Base-by-base conservation (phyloP, 2,888 invertebrate species). In the Mystacides longicornis region DNA sequence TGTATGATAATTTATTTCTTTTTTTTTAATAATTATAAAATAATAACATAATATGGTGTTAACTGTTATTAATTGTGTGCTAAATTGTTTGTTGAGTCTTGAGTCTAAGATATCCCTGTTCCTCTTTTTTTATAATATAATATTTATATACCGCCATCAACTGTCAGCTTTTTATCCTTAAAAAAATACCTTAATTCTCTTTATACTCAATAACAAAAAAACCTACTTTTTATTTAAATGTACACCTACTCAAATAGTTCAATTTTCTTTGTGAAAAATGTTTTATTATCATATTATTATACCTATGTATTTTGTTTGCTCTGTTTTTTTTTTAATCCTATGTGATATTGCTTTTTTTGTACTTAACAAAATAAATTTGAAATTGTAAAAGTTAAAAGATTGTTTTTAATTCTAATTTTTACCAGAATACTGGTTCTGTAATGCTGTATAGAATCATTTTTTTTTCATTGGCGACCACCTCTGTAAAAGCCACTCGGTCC, bases 321-420 rank as follows among this genome's bases (percentile, higher is more conserved):
- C 57, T 57, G 57, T 61, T 61, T 57, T n/a, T n/a, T n/a, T n/a
- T n/a, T n/a, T 51, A 55, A 59, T 61, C 53, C 51, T 57, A 55
- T 61, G 61, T 59, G 61, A 61, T 61, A 61, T 60, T 52, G 61
- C 59, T 59, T n/a, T n/a, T n/a, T n/a, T 57, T 57, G 59, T 59
- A 61, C 57, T 58, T 57, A 60, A 58, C 55, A 57, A 51, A 59
- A 54, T 20, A 53, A 54, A 54, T 37, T 23, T 52, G 42, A 52
- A 56, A 59, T 51, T 52, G 53, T 23, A 48, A 48, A 23, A 9
- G 18, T 45, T 20, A 45, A 43, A 43, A 14, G 5, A 43, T 45
- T 7, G 4, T 45, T 19, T 19, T 45, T 7, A 20, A 20, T 20
- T 45, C 21, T 7, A 20, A 20, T 45, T 4, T 27, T 27, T n/a